These are phyloP conservation scores for Steinernema khuongi DNA, from an alignment of 1,140 invertebrate genomes.

Conservation along the genomic window DNA sequence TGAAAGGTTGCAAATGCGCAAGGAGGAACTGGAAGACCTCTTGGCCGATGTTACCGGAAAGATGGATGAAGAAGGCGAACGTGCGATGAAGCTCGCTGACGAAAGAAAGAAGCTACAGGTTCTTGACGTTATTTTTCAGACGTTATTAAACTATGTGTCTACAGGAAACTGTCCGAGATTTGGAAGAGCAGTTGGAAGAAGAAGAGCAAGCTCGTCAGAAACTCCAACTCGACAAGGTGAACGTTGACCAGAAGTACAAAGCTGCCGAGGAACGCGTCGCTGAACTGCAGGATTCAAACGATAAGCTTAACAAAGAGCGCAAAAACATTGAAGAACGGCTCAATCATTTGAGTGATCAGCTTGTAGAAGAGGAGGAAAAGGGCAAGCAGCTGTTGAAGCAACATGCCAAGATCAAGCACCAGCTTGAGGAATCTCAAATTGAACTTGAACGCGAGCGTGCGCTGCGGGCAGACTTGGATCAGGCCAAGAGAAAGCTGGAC, in stretches of 20 bases:
- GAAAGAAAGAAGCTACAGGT: slow-evolving; percentile 91
- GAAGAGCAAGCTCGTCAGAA: slow-evolving; percentile 94
- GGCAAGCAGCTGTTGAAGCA: slow-evolving; percentile 89
- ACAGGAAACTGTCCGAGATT: slow-evolving; percentile 58
- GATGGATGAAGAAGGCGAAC: slow-evolving; percentile 92
- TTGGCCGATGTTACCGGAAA: slow-evolving; percentile 87
- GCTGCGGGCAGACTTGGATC: slow-evolving; percentile 79
- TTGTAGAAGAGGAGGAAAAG: slow-evolving; percentile 96
- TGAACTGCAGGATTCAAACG: slow-evolving; percentile 64
- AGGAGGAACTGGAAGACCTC: slow-evolving; percentile 82
- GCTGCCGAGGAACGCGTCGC: slow-evolving; percentile 91
- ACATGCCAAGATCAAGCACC: slow-evolving; percentile 80
- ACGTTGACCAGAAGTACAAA: slow-evolving; percentile 86
- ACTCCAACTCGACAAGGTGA: slow-evolving; percentile 88
- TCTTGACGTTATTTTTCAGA: slow-evolving; percentile 67
- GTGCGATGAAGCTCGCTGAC: slow-evolving; percentile 70
- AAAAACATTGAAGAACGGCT: slow-evolving; percentile 83
- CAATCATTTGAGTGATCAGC: slow-evolving; percentile 78
- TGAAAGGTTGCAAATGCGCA: slow-evolving; percentile 59
- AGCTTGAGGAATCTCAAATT: slow-evolving; percentile 83
- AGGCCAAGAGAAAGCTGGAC: slow-evolving; percentile 76
- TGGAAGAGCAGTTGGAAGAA: slow-evolving; percentile 75
- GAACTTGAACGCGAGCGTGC: slow-evolving; percentile 78
- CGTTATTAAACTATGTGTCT: slow-evolving; percentile 3
- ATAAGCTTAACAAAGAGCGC: slow-evolving; percentile 79